These are phyloP conservation scores for Chaetorhynchus papuensis DNA, from an alignment of 2,113 vertebrate genomes.

Conservation along the genomic window DNA sequence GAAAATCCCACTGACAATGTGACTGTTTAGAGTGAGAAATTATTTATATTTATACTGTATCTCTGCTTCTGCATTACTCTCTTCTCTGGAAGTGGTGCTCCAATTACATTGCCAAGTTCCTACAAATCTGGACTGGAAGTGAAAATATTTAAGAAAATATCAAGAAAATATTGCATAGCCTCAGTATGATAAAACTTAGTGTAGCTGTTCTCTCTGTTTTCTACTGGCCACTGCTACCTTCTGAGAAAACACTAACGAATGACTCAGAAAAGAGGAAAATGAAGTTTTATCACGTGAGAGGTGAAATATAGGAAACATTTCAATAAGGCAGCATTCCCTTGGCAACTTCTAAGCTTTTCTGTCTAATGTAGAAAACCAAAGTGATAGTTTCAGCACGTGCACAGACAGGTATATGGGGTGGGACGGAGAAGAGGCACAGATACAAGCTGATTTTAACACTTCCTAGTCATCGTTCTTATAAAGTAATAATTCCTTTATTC, in stretches of 20 bases:
- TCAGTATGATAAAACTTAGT: neutral
- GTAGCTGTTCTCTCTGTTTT: neutral
- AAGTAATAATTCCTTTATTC: neutral
- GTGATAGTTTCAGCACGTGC: fast-evolving
- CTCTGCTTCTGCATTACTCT: neutral
- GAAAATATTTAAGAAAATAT: too few species aligned
- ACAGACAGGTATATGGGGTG: fast-evolving
- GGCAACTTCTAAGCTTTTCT: neutral
- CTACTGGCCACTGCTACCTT: neutral
- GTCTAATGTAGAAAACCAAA: neutral
- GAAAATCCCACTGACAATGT: neutral
- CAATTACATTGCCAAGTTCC: neutral
- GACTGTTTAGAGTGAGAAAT: neutral
- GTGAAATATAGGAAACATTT: neutral
- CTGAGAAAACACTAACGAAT: neutral
- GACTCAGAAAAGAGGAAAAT: neutral
- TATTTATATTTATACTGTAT: neutral
- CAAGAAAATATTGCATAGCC: neutral
- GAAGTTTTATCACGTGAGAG: neutral
- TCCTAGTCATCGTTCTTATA: neutral
- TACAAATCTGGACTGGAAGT: neutral
- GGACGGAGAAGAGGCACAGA: neutral
- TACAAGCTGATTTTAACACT: neutral
- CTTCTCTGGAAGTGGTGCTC: neutral
- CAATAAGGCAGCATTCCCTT: neutral